Conservation (phyloP, 2,113 vertebrate species). For the Neolamprologus brichardi region DNA sequence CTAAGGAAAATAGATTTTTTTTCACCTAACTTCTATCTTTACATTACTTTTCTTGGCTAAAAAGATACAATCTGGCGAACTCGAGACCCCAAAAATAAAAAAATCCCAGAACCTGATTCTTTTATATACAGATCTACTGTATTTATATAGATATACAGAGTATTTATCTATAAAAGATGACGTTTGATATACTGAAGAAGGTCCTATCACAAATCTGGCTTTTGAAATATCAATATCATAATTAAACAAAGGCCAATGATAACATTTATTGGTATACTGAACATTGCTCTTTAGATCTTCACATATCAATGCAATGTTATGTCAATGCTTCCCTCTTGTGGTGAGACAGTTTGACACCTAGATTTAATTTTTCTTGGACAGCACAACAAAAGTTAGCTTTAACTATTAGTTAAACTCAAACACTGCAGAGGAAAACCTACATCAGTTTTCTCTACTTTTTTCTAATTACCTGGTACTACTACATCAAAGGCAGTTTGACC, state of each 20-base stretch:
- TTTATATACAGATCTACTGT: background rate
- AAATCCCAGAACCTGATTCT: background rate
- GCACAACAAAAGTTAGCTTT: background rate
- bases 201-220: background rate
- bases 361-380: background rate
- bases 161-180: background rate
- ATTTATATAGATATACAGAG: background rate
- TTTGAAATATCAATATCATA: background rate
- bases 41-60: background rate
- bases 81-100: background rate
- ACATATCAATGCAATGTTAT: background rate
- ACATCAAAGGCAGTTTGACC: background rate
- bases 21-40: background rate
- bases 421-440: background rate
- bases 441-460: background rate
- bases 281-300: background rate
- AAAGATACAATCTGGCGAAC: background rate
- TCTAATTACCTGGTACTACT: fast-evolving
- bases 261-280: background rate
- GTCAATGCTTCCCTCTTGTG: slow-evolving; percentile 67
- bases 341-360: background rate
- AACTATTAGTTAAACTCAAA: background rate
- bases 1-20: background rate
- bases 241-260: background rate
- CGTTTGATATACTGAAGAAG: background rate